Conservation (phyloP, 2,797 vertebrate genomes). For the Coendou prehensilis region DNA sequence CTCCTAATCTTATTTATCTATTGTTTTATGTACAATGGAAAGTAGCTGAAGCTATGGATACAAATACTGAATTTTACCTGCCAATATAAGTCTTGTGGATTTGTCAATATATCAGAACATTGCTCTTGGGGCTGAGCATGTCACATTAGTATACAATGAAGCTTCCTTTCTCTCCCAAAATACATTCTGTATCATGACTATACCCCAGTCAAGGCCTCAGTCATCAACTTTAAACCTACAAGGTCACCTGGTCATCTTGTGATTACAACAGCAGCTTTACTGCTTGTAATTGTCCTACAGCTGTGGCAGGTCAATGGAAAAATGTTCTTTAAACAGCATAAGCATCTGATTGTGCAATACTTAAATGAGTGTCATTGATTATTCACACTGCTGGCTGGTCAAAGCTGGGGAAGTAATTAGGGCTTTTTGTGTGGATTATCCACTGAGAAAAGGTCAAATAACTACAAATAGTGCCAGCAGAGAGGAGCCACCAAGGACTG, state of each 20-base stretch:
- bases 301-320: constrained; percentile 92
- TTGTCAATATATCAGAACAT: constrained; percentile 81
- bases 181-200: constrained; percentile 84
- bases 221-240: constrained; percentile 93
- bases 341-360: constrained; percentile 96
- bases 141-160: constrained; percentile 79
- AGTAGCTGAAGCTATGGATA: constrained; percentile 45
- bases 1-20: constrained; percentile 32
- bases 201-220: constrained; percentile 91
- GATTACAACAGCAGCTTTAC: constrained; percentile 91
- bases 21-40: constrained; percentile 50
- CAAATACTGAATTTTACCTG: constrained; percentile 78
- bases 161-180: constrained; percentile 71
- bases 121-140: constrained; percentile 67
- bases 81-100: constrained; percentile 74
- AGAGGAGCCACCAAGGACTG: constrained; percentile 91
- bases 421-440: constrained; percentile 99
- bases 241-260: constrained; percentile 94
- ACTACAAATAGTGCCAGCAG: constrained; percentile 96
- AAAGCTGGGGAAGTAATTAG: constrained; percentile 99
- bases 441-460: constrained; percentile 98
- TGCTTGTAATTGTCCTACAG: constrained; percentile 89
- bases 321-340: constrained; percentile 92
- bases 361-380: constrained; percentile 97
- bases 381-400: constrained; percentile 93